Evolutionary conservation across 2,113 vertebrate genomes (phyloP).

Genomic region (Cyphomyrus plagiostoma): DNA sequence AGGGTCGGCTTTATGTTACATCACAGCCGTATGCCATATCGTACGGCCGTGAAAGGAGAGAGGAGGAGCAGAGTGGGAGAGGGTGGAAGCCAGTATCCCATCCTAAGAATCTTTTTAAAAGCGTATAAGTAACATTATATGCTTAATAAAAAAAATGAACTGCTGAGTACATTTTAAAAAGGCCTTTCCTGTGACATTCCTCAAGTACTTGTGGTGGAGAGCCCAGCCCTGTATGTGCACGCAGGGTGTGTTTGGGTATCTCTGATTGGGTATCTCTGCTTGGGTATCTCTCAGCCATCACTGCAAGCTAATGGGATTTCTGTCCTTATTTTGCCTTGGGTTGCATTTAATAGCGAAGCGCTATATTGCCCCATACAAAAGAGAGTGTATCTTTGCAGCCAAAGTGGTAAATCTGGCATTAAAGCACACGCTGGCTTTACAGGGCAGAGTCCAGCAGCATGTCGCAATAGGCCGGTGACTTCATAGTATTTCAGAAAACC

Average conservation of each 20-base stretch:
- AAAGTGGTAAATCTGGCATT: background rate
- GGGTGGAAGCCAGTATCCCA: background rate
- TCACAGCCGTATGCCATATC: background rate
- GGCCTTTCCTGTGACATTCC: background rate
- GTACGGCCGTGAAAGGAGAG: background rate
- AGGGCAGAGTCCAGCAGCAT: background rate
- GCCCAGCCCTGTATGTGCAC: background rate
- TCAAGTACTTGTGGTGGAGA: background rate
- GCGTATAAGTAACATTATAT: background rate
- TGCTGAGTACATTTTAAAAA: background rate
- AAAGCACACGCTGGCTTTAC: background rate
- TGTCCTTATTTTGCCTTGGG: background rate
- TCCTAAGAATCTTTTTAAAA: background rate
- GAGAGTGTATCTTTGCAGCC: background rate
- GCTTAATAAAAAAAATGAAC: background rate
- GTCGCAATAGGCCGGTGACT: background rate
- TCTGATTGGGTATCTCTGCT: background rate
- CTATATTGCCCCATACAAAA: background rate
- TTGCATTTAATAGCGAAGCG: background rate
- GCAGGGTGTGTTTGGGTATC: background rate
- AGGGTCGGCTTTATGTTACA: background rate
- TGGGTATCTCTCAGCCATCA: background rate
- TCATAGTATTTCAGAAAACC: background rate
- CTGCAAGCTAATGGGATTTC: background rate
- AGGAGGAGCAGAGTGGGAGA: background rate